phyloP scores from a whole-genome alignment of 2,888 invertebrate species.

The Salticus scenicus region DNA sequence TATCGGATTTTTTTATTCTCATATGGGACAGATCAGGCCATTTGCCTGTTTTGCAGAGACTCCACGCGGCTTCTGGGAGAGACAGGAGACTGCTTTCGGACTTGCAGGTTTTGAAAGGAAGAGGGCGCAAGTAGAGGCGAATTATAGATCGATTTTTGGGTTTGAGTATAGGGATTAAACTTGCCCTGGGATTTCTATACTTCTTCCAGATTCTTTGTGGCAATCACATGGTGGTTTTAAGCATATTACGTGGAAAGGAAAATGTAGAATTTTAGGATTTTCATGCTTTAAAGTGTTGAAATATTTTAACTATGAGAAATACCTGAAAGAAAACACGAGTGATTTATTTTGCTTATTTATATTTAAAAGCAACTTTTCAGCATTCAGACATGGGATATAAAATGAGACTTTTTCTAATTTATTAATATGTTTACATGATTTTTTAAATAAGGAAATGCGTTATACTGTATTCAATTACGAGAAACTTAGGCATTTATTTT shows the following conservation, averaged over 20 bases:
- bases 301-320: too few species aligned
- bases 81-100: not conserved
- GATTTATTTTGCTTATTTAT: too few species aligned
- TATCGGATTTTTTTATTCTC: not conserved
- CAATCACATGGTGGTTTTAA: not conserved
- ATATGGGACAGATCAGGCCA: not conserved
- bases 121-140: constrained; percentile 5
- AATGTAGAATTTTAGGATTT: not conserved
- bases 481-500: too few species aligned
- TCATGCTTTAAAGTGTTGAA: not conserved
- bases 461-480: too few species aligned
- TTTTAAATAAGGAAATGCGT: too few species aligned
- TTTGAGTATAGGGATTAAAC: not conserved
- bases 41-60: not conserved
- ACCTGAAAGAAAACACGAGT: too few species aligned
- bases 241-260: not conserved
- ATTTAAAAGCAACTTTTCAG: too few species aligned
- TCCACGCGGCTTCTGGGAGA: constrained; percentile 14
- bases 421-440: too few species aligned
- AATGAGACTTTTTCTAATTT: too few species aligned
- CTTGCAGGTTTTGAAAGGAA: not conserved
- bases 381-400: too few species aligned
- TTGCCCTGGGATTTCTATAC: constrained; percentile 8
- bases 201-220: not conserved
- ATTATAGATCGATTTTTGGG: constrained; percentile 11